A percentile compares a stretch with the other conserved stretches of the same genome.
phyloP scores from a whole-genome alignment of 2,888 invertebrate genomes.

The Metacarcinus magister region DNA sequence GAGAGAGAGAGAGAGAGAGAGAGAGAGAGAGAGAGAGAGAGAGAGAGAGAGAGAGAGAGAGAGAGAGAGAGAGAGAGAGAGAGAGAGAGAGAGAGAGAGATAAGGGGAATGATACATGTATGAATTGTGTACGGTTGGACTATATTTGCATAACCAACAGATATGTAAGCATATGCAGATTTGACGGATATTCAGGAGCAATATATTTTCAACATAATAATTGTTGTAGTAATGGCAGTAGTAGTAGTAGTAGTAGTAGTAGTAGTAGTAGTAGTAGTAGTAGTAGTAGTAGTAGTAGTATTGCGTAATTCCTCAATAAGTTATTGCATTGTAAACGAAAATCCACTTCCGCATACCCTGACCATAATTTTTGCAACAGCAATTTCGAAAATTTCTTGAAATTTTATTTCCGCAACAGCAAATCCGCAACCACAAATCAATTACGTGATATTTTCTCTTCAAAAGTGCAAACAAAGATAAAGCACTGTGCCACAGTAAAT shows the following conservation, averaged over 20 bases:
- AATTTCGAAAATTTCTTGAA: too few species aligned
- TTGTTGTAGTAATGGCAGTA: background rate
- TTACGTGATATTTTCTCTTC: too few species aligned
- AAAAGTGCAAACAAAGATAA: too few species aligned
- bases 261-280: constrained; percentile 34
- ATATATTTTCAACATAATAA: constrained; percentile 10
- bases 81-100: constrained; percentile 26
- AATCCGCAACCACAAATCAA: too few species aligned
- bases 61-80: background rate
- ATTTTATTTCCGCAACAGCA: too few species aligned
- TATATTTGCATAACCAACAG: background rate
- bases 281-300: background rate
- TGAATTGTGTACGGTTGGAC: background rate
- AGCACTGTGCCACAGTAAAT: too few species aligned
- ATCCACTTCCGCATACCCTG: too few species aligned
- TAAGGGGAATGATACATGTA: background rate
- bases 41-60: background rate
- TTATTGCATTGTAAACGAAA: too few species aligned
- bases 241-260: background rate
- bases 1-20: constrained; percentile 26
- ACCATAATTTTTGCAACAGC: too few species aligned
- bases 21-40: background rate
- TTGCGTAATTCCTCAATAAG: too few species aligned
- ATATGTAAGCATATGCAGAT: background rate
- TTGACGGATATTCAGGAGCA: background rate